Evolutionary conservation across 1,140 invertebrate species (phyloP), one percentile per base, ranked within the genome.

Genomic region (Cephus cinctus): DNA sequence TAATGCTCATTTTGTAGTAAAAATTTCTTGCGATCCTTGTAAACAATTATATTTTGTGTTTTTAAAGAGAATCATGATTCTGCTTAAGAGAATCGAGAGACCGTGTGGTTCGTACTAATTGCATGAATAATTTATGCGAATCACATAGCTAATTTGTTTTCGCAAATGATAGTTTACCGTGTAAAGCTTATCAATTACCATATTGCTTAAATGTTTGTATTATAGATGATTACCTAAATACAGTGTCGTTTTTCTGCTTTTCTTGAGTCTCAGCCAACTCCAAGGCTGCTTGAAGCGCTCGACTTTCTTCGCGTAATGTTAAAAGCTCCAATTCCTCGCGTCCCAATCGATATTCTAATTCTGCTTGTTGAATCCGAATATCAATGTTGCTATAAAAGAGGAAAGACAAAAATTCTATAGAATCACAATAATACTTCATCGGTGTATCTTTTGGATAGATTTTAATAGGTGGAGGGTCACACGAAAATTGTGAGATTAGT

Each of bases 311-410:
- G 47, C 88, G 79, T 47, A 94, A 74, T 16, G 89, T 90, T 44
- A 93, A 75, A 60, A 93, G 76, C 70, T 92, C 90, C 36, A 94
- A 73, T 72, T 94, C 92, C 67, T 94, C 92, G 14, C 90, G 79
- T 0, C 91, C 91, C 23, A 93, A 72, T 66, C 91, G 86, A 69
- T 92, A 94, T 62, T 94, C 90, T 50, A 94, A 69, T 71, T 94
- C 92, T 0, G 92, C 92, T 63, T 93, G 90, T 56, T 91, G 86
- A 61, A 94, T 94, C 50, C 90, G 79, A n/a, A 88, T 83, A 66
- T 94, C 91, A 42, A 94, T 92, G 66, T 93, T 93, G 61, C 90
- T 93, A 71, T 11, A 78, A 77, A 55, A 35, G 60, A 40, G 51
- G 46, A 45, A 45, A n/a, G 23, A 23, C 2, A 3, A 30, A 9